Evolutionary conservation across 2,797 vertebrate species (phyloP), one percentile per base, ranked within the genome.

Genomic region (Dendrocincla tyrannina): DNA sequence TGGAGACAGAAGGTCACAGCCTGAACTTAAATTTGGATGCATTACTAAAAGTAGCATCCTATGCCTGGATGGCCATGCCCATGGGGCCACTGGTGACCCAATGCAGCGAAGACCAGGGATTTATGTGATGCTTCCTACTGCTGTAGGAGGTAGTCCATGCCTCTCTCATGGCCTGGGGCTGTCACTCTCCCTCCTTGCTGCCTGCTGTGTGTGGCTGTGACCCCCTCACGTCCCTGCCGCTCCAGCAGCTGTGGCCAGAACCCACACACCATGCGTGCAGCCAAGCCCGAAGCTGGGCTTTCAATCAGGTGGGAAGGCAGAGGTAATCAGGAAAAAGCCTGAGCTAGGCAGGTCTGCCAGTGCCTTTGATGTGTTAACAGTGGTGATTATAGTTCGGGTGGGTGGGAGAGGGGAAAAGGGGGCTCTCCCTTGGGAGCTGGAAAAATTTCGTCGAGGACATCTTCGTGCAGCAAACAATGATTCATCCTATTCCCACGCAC

Each of bases 361-460:
- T 19, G n/a, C 33, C 60, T 82, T 77, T 73, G 55, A 66, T 75
- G 50, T 90, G 74, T 73, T 85, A 68, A 72, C 56, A 47, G 60
- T 2, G 5, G 55, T 81, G 52, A 42, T 18, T 79, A 44, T 66
- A 88, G 50, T 86, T 88, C 66, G 69, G 80, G 90, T 66, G 44
- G 89, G 66, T 81, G 76, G 88, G 60, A 93, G 63, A 74, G 17
- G 59, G 50, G 82, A 75, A 85, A 74, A 90, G 77, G 32, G n/a
- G 91, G 42, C 52, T 80, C 87, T 93, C 89, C 73, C 60, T 59
- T 62, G 89, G 79, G 73, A 81, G 60, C 58, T 96, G 75, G 93
- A 96, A 92, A 96, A 94, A 93, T 94, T 91, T 89, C 85, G 83
- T 77, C 85, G 95, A 93, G 93, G 91, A 93, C 87, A 91, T 90